Evolutionary conservation across 2,888 invertebrate species (phyloP).

Genomic region (Coenonympha arcania): DNA sequence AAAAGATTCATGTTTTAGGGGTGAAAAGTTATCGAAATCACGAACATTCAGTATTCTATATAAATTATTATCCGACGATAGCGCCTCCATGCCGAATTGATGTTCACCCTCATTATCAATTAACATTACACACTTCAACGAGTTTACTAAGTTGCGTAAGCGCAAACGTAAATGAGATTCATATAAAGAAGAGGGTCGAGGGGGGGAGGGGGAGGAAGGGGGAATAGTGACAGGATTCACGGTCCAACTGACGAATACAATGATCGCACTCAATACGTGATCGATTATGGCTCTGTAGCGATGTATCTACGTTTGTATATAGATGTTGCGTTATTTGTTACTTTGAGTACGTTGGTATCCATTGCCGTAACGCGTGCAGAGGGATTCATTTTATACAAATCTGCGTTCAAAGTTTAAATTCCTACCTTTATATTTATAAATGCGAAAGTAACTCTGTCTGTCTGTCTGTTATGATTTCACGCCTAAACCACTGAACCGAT

Average conservation of each 20-base stretch:
- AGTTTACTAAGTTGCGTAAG: conserved; percentile 68
- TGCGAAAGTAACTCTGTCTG: no score
- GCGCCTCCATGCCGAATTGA: conserved; percentile 17
- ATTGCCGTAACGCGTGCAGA: background rate
- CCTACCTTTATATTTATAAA: no score
- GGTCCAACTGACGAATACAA: conserved; percentile 69
- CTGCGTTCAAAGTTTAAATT: background rate
- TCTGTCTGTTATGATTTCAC: no score
- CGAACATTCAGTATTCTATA: background rate
- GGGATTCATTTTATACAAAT: background rate
- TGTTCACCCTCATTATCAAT: conserved; percentile 46
- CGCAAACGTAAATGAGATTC: conserved; percentile 67
- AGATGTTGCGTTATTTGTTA: conserved; percentile 23
- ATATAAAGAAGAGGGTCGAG: conserved; percentile 46
- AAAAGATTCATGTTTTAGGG: no score
- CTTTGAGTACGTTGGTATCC: conserved; percentile 7
- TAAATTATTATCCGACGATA: background rate
- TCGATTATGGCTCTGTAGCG: conserved; percentile 68
- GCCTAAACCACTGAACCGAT: no score
- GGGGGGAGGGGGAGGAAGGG: conserved; percentile 31
- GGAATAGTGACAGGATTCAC: conserved; percentile 70
- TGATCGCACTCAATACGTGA: conserved; percentile 70
- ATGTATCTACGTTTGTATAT: conserved; percentile 34
- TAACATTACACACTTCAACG: conserved; percentile 59
- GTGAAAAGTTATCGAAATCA: no score